Base-by-base conservation (phyloP, 2,797 vertebrate genomes). In the Pseudochromis fuscus region DNA sequence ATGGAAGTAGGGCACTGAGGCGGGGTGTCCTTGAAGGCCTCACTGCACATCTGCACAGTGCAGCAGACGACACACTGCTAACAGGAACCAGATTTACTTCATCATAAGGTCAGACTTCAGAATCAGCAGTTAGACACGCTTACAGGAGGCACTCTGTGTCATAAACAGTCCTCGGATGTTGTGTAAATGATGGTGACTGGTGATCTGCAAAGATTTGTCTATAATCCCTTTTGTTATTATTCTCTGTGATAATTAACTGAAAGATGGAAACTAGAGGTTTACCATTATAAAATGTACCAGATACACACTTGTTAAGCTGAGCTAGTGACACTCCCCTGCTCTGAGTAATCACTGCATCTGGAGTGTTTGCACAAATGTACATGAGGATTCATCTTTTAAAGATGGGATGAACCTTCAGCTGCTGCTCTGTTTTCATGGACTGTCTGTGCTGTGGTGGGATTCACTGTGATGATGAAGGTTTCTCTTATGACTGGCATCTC, bases 61-160 rank as follows among this genome's bases (percentile, higher is more conserved):
- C 82, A 75, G 72, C 49, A 51, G 57, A 78, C 59, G 70, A 87
- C 74, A 78, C 73, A 73, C 52, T 19, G 6, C 80, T 87, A 91
- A 88, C 83, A 74, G 57, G 77, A 93, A 87, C 82, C 92, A 92
- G 88, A 89, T 70, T 67, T 30, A 68, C 65, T 56, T 64, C 53
- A 61, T 74, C 60, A 49, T 68, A 71, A 72, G 72, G 53, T 84
- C 80, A 81, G 50, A 65, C 42, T 35, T 38, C 45, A 23, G 55
- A 77, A 72, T 62, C 64, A 59, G 58, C 58, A 7, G 24, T 66
- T 56, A 48, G 45, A 53, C 21, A 49, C 10, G 48, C 46, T 42
- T n/a, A 65, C 28, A 13, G 38, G 18, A 37, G n/a, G 5, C 1
- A 56, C 21, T 58, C 10, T 40, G 1, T 27, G 15, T 70, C 49